phyloP scores from a whole-genome alignment of 2,888 invertebrate species.

The Oconnorella tubifera region DNA sequence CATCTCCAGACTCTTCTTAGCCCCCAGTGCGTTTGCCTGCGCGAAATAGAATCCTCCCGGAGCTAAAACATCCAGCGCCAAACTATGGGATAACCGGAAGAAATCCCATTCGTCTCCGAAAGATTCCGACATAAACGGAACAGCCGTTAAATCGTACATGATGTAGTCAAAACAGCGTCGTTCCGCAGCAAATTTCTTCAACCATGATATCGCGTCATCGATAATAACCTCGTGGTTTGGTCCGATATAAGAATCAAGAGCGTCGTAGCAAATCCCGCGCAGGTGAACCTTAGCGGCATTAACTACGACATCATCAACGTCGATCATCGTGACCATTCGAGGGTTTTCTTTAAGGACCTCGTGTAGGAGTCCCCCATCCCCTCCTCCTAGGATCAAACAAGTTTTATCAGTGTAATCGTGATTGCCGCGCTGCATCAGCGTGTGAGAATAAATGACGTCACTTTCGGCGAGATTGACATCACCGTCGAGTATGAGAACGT shows the following conservation, averaged over 20 bases:
- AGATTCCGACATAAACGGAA: constrained; percentile 65
- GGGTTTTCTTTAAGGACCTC: constrained; percentile 86
- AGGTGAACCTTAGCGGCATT: constrained; percentile 79
- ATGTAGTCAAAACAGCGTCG: constrained; percentile 84
- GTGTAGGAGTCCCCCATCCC: constrained; percentile 87
- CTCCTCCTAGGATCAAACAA: constrained; percentile 87
- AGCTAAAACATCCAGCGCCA: constrained; percentile 76
- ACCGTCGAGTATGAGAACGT: constrained; percentile 85
- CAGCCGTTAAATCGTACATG: constrained; percentile 89
- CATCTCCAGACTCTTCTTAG: constrained; percentile 24
- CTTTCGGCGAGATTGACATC: constrained; percentile 72
- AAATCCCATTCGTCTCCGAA: constrained; percentile 32
- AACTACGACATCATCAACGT: constrained; percentile 81
- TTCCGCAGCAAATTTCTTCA: constrained; percentile 67
- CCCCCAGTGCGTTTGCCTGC: constrained; percentile 35
- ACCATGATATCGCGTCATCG: constrained; percentile 57
- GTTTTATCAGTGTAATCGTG: constrained; percentile 81
- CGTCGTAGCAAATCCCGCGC: constrained; percentile 80
- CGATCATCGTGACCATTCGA: constrained; percentile 84
- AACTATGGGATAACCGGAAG: constrained; percentile 72
- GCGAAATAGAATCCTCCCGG: constrained; percentile 61
- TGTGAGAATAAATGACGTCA: constrained; percentile 86
- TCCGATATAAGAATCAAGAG: constrained; percentile 67
- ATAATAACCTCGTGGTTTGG: constrained; percentile 62
- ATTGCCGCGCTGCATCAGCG: constrained; percentile 79